Base-by-base conservation (phyloP, 1,140 invertebrate species). In the Heliconius hewitsoni region DNA sequence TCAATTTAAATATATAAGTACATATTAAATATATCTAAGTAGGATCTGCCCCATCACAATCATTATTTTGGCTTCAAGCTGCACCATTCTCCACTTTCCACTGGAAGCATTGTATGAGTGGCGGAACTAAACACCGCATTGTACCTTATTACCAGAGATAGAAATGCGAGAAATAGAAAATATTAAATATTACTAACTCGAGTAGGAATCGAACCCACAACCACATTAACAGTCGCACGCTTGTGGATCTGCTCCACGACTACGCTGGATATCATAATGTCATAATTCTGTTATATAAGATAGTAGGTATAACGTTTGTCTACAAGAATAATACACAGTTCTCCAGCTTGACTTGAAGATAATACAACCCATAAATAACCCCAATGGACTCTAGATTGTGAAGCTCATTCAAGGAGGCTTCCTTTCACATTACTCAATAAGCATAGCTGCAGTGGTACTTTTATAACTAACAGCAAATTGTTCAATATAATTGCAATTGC, bases 371-470 rank as follows among this genome's bases (percentile, higher is more conserved):
- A 66, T 66, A 66, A 66, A 66, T 66, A 66, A 66, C 60, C 3
- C 60, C 60, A 66, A 66, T 18, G 60, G 60, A 66, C 60, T 30
- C 60, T 66, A 66, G 60, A 66, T 66, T 30, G 60, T 30, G 60
- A 66, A 66, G 60, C 60, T 66, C 60, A 66, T 30, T 66, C 60
- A 66, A 27, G 60, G 18, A 66, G 23, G 60, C 27, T 66, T 66
- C 27, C 60, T 66, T 66, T 66, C 60, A 30, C 23, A 66, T 66
- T 66, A 30, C 11, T 66, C 60, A 66, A 66, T 66, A 30, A 66
- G 11, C 27, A 30, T 27, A 66, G 60, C 13, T 18, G 60, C 27
- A 66, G 60, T 30, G 60, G 23, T 19, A 60, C 55, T 66, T 23
- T 66, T 66, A 66, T 66, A 66, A 27, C 23, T 66, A 66, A 66